A percentile compares a stretch with the other conserved stretches of the same genome.
These are phyloP conservation scores for Zelleria hepariella DNA, from an alignment of 2,888 invertebrate species.

Conservation along the genomic window DNA sequence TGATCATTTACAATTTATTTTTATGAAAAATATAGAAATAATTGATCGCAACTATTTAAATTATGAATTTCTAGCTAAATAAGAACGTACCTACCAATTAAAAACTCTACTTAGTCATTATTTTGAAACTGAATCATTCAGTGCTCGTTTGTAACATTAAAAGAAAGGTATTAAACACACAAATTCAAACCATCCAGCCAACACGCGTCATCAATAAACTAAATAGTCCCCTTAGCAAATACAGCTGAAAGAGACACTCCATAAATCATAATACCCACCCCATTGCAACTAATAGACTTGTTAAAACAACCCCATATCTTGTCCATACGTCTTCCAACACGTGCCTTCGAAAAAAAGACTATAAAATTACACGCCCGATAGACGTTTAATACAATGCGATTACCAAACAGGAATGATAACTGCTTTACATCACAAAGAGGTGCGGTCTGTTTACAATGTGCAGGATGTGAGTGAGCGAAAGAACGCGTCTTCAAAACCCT, in stretches of 20 bases:
- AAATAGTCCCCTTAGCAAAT: constrained; percentile 46
- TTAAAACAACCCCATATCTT: constrained; percentile 69
- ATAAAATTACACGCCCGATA: constrained; percentile 51
- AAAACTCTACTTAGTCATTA: too few relatives aligned
- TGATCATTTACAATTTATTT: too few relatives aligned
- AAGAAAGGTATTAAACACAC: neutral
- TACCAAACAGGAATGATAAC: constrained; percentile 47
- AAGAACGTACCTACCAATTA: too few relatives aligned
- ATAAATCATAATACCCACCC: constrained; percentile 65
- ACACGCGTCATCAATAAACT: constrained; percentile 65
- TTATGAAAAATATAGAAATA: too few relatives aligned
- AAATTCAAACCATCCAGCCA: neutral
- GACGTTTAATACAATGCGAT: constrained; percentile 30
- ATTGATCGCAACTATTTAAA: too few relatives aligned
- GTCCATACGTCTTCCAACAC: constrained; percentile 47
- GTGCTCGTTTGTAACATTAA: too few relatives aligned
- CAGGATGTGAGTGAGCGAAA: constrained; percentile 43
- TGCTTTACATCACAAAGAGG: constrained; percentile 61
- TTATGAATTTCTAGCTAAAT: too few relatives aligned
- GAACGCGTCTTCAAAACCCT: constrained; percentile 34
- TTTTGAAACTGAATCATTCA: too few relatives aligned
- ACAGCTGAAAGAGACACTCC: constrained; percentile 62
- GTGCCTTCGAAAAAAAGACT: constrained; percentile 43
- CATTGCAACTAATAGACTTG: constrained; percentile 66
- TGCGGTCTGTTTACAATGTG: constrained; percentile 27